These are phyloP conservation scores for Mesoligia furuncula DNA, from an alignment of 2,888 invertebrate genomes.

Conservation along the genomic window DNA sequence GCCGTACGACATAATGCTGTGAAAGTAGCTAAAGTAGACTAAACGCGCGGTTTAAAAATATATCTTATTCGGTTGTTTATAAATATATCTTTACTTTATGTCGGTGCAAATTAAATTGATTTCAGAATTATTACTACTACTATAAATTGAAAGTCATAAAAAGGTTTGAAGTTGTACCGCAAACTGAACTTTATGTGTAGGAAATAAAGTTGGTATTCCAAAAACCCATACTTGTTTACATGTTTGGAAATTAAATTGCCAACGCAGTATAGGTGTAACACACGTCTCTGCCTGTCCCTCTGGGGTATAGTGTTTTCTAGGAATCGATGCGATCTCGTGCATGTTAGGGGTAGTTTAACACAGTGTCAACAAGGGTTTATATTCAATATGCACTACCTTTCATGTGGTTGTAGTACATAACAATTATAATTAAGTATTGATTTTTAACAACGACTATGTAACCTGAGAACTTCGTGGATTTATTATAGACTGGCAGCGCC, in stretches of 20 bases:
- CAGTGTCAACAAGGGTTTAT: constrained; percentile 47
- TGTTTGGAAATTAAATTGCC: no score
- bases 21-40: no score
- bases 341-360: constrained; percentile 8
- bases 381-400: constrained; percentile 32
- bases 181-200: no score
- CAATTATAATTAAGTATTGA: constrained; percentile 45
- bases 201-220: no score
- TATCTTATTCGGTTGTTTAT: no score
- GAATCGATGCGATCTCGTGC: constrained; percentile 22
- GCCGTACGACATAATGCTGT: no score
- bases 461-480: background rate
- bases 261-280: no score
- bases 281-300: background rate
- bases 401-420: background rate
- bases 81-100: background rate
- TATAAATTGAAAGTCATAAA: background rate
- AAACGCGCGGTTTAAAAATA: no score
- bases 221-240: no score
- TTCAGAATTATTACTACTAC: background rate
- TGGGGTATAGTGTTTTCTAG: background rate
- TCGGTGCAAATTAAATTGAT: background rate
- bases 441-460: background rate
- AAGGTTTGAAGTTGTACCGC: background rate
- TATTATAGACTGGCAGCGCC: no score